phyloP scores from a whole-genome alignment of 2,113 vertebrate genomes.

The Atherinomorus stipes region DNA sequence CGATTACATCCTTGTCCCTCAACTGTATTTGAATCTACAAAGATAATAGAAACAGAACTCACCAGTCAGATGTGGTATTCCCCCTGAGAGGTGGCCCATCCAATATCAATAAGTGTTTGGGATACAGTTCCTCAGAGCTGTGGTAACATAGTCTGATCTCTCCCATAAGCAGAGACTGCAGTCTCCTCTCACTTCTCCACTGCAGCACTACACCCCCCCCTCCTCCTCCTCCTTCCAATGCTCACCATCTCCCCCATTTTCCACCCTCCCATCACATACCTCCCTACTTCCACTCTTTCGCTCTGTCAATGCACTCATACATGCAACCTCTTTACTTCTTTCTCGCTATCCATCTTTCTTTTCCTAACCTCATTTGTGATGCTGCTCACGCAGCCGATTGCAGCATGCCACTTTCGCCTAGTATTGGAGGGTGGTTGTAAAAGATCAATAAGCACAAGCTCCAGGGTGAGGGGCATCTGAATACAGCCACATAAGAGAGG shows the following conservation, averaged over 20 bases:
- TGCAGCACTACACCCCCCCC: slow-evolving; percentile 76
- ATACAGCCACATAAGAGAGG: slow-evolving; percentile 30
- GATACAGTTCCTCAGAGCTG: slow-evolving; percentile 70
- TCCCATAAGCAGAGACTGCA: slow-evolving; percentile 82
- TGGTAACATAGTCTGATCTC: slow-evolving; percentile 75
- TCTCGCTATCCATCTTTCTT: slow-evolving; percentile 30
- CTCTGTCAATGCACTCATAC: slow-evolving; percentile 60
- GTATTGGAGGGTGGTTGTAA: slow-evolving; percentile 69
- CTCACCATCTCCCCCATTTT: slow-evolving; percentile 67
- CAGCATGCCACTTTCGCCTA: slow-evolving; percentile 75
- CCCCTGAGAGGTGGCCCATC: slow-evolving; percentile 69
- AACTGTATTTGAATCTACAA: slow-evolving; percentile 2
- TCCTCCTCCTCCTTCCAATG: slow-evolving; percentile 56
- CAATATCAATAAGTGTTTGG: slow-evolving; percentile 57
- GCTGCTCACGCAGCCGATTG: slow-evolving; percentile 83
- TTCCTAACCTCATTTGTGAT: slow-evolving; percentile 78
- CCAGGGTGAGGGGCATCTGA: slow-evolving; percentile 4
- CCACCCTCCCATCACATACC: slow-evolving; percentile 60
- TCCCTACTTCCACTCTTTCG: slow-evolving; percentile 49
- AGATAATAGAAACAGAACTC: slow-evolving; percentile 54
- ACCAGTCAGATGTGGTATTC: slow-evolving; percentile 70
- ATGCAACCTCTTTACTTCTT: slow-evolving; percentile 56
- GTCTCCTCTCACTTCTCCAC: slow-evolving; percentile 82
- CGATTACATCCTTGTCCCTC: slow-evolving; percentile 9
- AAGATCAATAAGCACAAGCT: slow-evolving; percentile 76